Base-by-base conservation (phyloP, 2,888 invertebrate genomes). In the Pammene fasciana region DNA sequence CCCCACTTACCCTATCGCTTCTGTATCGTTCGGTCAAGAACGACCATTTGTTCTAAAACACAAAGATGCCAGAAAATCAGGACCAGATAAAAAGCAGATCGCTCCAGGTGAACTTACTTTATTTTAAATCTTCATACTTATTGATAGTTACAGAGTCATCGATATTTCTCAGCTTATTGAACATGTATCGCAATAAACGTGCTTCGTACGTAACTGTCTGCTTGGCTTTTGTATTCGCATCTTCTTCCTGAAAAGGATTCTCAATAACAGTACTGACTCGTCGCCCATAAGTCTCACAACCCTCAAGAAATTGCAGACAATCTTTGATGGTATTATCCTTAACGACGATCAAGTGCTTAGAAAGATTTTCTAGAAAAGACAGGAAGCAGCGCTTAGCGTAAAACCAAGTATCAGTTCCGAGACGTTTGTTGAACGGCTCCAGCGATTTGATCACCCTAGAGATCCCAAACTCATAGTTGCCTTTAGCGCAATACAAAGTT, bases 381-480 rank as follows among this genome's bases (percentile, higher is more conserved):
- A 99, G 90, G 83, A 99, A 97, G 83, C 99, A 99, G 71, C 99
- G 94, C 85, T 99, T 99, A 0, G 99, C 97, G 84, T 99, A 99
- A 85, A 97, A 96, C 99, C 99, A 99, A 4, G 99, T 99, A 83
- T 99, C 99, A 0, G 99, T 98, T 14, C 99, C 99, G 9, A 99
- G 93, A 83, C 99, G 97, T 86, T 97, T 97, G 82, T 97, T 96
- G 80, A 97, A 98, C 0, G 98, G 98, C 81, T 98, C 98, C 70
- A 99, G 89, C 48, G 99, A 99, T 88, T 99, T 99, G 82, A 99
- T 98, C 0, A 99, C 97, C 72, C 99, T 94, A 0, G 99, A 98
- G 78, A 99, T 97, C 0, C 99, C 99, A 88, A 99, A 99, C 87
- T 99, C 99, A 81, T 98, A 99, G 89, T 99, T 99, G 0, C 99